Percentiles rank a stretch among this genome's conserved stretches.
Conservation (phyloP, 2,113 vertebrate genomes). For the Zosterops pallidus region DNA sequence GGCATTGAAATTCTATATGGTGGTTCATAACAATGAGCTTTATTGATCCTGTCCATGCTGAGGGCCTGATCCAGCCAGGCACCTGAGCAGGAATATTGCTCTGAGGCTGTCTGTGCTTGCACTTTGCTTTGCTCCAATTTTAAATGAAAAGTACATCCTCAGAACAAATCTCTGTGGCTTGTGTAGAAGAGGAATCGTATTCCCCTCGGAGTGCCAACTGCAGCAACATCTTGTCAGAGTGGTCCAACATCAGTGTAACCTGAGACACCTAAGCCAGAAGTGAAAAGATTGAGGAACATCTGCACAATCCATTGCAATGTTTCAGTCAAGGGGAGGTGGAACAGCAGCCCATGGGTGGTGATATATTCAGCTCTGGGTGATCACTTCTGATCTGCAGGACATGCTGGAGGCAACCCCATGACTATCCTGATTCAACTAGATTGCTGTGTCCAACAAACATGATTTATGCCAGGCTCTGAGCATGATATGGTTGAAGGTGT, state of each 20-base stretch:
- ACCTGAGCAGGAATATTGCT: background rate
- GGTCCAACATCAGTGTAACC: background rate
- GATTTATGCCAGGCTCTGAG: background rate
- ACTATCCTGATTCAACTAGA: background rate
- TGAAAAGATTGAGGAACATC: background rate
- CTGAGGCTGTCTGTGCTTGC: background rate
- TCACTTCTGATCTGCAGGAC: background rate
- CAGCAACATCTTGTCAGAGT: background rate
- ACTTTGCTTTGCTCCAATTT: background rate
- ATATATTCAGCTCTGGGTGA: background rate
- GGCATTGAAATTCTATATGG: slow-evolving; percentile 1
- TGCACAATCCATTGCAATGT: background rate
- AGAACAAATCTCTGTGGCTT: background rate
- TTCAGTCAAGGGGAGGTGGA: background rate
- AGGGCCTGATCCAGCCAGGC: background rate
- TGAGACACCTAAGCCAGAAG: background rate
- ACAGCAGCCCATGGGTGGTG: background rate
- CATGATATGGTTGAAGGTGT: background rate
- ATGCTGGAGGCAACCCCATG: background rate
- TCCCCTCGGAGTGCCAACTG: background rate
- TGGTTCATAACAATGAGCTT: slow-evolving; percentile 11
- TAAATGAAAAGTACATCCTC: background rate
- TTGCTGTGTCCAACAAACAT: background rate
- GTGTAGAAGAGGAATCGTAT: background rate
- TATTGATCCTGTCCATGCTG: background rate